Evolutionary conservation across 2,888 invertebrate genomes (phyloP).

Genomic region (Drosophila imparisetae): DNA sequence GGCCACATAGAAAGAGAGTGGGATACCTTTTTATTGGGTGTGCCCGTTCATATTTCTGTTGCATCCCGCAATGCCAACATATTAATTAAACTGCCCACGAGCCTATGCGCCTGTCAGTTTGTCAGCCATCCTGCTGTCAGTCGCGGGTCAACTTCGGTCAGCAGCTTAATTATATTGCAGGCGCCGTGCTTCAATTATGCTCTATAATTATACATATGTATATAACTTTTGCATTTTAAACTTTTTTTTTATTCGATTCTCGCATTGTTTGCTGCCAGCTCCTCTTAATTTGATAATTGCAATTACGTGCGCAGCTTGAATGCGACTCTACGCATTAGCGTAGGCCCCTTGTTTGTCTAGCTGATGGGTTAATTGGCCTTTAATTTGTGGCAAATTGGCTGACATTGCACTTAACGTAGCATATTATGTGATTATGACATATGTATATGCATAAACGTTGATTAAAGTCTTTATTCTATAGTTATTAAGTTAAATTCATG

Average conservation of each 20-base stretch:
- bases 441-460: not conserved
- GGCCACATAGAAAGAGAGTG: not conserved
- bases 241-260: conserved; percentile 56
- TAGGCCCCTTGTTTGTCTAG: conserved; percentile 40
- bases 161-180: conserved; percentile 72
- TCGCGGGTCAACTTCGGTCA: conserved; percentile 56
- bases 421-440: conserved; percentile 16
- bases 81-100: conserved; percentile 71
- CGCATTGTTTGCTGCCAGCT: conserved; percentile 35
- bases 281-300: conserved; percentile 77
- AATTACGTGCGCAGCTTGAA: conserved; percentile 52
- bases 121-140: conserved; percentile 32
- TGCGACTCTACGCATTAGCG: conserved; percentile 14
- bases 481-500: not conserved
- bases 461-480: not conserved
- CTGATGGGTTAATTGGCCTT: conserved; percentile 73
- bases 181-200: conserved; percentile 50
- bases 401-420: conserved; percentile 23
- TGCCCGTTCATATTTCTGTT: conserved; percentile 42
- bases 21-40: conserved; percentile 40
- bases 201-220: conserved; percentile 23
- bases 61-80: conserved; percentile 62
- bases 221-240: conserved; percentile 42
- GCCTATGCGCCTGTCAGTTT: conserved; percentile 74
- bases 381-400: conserved; percentile 72